A percentile compares a stretch with the other conserved stretches of the same genome.
phyloP scores from a whole-genome alignment of 1,140 invertebrate genomes.

The Dolichoris vasculosae region DNA sequence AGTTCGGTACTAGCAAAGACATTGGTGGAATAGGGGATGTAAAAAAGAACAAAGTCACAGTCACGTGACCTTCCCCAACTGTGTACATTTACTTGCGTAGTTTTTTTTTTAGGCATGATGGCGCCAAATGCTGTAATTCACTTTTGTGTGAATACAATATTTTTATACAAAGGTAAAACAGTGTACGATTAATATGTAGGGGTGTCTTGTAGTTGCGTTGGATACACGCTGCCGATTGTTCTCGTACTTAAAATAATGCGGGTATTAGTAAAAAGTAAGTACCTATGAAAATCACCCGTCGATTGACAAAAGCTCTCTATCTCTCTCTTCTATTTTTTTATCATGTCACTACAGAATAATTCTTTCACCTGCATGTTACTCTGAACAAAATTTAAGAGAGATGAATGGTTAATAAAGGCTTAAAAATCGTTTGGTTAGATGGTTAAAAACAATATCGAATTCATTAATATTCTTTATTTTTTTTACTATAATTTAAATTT shows the following conservation, averaged over 20 bases:
- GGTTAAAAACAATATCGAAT: background rate
- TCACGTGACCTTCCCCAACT: slow-evolving; percentile 73
- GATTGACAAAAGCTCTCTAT: background rate
- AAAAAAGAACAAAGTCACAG: slow-evolving; percentile 41
- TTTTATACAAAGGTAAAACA: slow-evolving; percentile 56
- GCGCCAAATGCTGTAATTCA: slow-evolving; percentile 76
- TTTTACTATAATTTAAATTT: background rate
- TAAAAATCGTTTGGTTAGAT: background rate
- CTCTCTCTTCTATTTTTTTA: background rate
- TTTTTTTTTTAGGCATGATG: slow-evolving; percentile 78
- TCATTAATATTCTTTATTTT: background rate
- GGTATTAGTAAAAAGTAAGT: slow-evolving; percentile 61
- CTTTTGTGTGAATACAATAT: slow-evolving; percentile 72
- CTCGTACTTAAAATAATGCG: slow-evolving; percentile 27
- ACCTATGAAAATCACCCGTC: slow-evolving; percentile 32
- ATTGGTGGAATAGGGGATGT: background rate
- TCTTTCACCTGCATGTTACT: background rate
- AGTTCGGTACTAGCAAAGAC: background rate
- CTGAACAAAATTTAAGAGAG: background rate
- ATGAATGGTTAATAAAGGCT: background rate
- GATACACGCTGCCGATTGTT: slow-evolving; percentile 11
- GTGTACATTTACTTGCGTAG: slow-evolving; percentile 67
- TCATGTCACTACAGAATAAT: no score
- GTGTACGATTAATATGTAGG: background rate
- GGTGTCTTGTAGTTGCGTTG: slow-evolving; percentile 45